Conservation (phyloP, 2,888 invertebrate species). For the Eulithis prunata region DNA sequence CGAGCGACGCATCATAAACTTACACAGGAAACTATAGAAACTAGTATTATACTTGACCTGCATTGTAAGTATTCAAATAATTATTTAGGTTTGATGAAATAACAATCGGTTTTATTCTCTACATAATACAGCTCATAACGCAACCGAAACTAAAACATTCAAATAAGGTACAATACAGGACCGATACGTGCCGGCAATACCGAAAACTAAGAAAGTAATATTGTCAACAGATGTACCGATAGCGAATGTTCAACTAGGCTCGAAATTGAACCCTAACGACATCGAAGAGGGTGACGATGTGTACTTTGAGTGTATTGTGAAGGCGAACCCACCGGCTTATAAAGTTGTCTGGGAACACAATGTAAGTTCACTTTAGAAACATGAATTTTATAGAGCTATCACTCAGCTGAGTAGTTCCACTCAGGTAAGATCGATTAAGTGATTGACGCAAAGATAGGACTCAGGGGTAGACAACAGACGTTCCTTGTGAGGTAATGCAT, state of each 20-base stretch:
- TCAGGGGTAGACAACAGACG: too few relatives aligned
- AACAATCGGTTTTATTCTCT: too few relatives aligned
- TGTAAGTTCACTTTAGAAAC: constrained; percentile 60
- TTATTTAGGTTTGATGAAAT: too few relatives aligned
- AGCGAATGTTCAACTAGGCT: constrained; percentile 61
- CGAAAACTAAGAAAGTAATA: constrained; percentile 19
- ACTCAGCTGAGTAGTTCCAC: too few relatives aligned
- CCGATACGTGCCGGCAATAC: constrained; percentile 17
- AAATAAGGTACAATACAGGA: constrained; percentile 11
- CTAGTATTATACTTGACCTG: constrained; percentile 92
- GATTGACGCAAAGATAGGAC: too few relatives aligned
- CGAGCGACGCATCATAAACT: constrained; percentile 91
- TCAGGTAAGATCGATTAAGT: too few relatives aligned
- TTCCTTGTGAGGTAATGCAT: too few relatives aligned
- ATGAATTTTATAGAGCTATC: too few relatives aligned
- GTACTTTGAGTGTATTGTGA: constrained; percentile 78
- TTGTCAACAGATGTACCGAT: constrained; percentile 69
- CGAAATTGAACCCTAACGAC: constrained; percentile 76
- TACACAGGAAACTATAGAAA: constrained; percentile 89
- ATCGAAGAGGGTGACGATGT: constrained; percentile 81
- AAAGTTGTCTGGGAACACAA: constrained; percentile 83
- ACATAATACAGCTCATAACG: neutral
- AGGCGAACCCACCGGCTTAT: constrained; percentile 79
- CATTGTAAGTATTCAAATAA: constrained; percentile 88
- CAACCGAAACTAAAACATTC: constrained; percentile 19